Percentiles rank a stretch among this genome's conserved stretches.
These are phyloP conservation scores for Sesia apiformis DNA, from an alignment of 2,888 invertebrate genomes.

Conservation along the genomic window DNA sequence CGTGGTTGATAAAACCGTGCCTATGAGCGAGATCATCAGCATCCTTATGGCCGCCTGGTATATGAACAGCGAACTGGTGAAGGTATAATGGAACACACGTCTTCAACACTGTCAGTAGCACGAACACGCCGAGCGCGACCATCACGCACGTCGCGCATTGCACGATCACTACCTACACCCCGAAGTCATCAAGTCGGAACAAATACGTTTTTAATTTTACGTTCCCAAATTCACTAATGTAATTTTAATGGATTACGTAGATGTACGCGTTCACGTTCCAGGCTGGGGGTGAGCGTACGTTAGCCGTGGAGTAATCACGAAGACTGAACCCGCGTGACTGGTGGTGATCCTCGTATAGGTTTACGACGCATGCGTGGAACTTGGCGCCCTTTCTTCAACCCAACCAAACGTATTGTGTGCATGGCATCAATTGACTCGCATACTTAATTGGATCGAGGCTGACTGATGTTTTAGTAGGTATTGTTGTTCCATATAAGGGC, in stretches of 20 bases:
- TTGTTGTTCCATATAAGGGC: not conserved
- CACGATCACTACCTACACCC: conserved; percentile 39
- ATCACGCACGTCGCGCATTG: conserved; percentile 61
- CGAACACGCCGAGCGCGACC: conserved; percentile 49
- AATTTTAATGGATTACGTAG: conserved; percentile 18
- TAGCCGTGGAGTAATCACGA: conserved; percentile 28
- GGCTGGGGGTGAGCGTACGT: conserved; percentile 22
- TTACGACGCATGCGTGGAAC: conserved; percentile 43
- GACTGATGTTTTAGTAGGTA: not conserved
- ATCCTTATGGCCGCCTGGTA: conserved; percentile 44
- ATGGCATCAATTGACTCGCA: conserved; percentile 62
- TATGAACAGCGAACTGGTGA: conserved; percentile 54
- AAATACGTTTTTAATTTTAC: conserved; percentile 6
- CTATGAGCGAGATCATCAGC: conserved; percentile 59
- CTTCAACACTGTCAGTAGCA: conserved; percentile 59
- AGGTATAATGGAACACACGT: conserved; percentile 61
- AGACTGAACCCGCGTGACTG: conserved; percentile 52
- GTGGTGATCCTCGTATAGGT: conserved; percentile 23
- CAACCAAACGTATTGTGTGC: conserved; percentile 54
- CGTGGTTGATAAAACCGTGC: conserved; percentile 65
- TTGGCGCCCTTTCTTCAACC: conserved; percentile 69
- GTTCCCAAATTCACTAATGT: conserved; percentile 19
- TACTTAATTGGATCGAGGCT: conserved; percentile 49
- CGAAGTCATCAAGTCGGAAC: conserved; percentile 5
- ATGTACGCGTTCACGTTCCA: conserved; percentile 1